Conservation (phyloP, 2,888 invertebrate genomes). For the Vandiemenella viatica region DNA sequence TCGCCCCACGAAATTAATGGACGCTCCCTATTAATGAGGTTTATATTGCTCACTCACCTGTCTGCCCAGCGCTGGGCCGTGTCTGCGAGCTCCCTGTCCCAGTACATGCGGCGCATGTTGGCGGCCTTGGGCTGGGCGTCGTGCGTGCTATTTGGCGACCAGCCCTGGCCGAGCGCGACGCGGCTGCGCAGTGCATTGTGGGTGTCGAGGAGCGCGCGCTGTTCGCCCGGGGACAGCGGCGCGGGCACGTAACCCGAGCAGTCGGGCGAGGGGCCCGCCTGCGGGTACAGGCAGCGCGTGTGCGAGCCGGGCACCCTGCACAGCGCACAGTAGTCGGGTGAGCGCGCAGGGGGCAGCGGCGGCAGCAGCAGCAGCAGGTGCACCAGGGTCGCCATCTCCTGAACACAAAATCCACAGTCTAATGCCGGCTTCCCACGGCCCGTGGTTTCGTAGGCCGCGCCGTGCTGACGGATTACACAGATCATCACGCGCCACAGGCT, state of each 20-base stretch:
- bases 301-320: neutral
- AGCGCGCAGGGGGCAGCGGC: neutral
- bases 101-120: conserved; percentile 1
- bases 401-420: no score
- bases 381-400: neutral
- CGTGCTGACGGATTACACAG: no score
- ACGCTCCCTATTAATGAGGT: no score
- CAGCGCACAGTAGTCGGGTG: neutral
- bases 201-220: neutral
- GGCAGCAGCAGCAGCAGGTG: neutral
- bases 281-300: neutral
- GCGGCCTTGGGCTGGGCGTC: neutral
- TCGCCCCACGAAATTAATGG: no score
- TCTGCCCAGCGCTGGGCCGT: conserved; percentile 1
- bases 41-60: neutral
- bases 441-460: no score
- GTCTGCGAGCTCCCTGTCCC: neutral
- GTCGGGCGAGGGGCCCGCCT: neutral
- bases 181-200: conserved; percentile 1
- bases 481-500: no score
- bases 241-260: neutral
- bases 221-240: neutral
- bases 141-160: neutral
- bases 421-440: no score
- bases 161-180: neutral